Evolutionary conservation across 2,797 vertebrate species (phyloP).

Genomic region (Betta splendens): DNA sequence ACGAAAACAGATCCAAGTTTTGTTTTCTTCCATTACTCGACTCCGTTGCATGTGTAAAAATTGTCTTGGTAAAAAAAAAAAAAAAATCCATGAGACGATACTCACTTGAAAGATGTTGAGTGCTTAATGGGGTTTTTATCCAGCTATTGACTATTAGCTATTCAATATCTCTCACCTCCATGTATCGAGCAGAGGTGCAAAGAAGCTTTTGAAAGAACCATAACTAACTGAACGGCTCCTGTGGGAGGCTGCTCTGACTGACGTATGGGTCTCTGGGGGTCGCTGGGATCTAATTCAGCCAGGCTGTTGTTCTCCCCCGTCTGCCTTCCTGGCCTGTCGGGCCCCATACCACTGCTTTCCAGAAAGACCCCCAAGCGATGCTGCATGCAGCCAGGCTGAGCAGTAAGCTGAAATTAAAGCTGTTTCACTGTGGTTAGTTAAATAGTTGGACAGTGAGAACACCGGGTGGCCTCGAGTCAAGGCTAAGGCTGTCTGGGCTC

Average conservation of each 20-base stretch:
- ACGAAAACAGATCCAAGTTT: constrained; percentile 1
- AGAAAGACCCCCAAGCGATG: constrained; percentile 78
- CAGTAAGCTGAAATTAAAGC: constrained; percentile 81
- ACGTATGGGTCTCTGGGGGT: constrained; percentile 70
- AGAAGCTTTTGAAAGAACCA: constrained; percentile 60
- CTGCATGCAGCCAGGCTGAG: constrained; percentile 65
- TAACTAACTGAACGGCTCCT: constrained; percentile 68
- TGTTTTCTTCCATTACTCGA: constrained; percentile 1
- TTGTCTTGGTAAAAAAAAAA: background rate
- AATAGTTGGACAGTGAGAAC: constrained; percentile 81
- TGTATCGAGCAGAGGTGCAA: constrained; percentile 46
- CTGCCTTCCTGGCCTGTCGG: constrained; percentile 70
- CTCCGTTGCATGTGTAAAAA: background rate
- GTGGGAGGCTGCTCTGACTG: constrained; percentile 62
- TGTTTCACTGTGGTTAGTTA: constrained; percentile 80
- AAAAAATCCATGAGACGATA: background rate
- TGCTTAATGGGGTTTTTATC: constrained; percentile 33
- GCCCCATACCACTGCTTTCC: constrained; percentile 71
- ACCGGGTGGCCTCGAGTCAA: constrained; percentile 79
- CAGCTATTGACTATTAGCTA: constrained; percentile 26
- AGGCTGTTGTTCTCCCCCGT: constrained; percentile 70
- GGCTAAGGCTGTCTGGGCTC: constrained; percentile 76
- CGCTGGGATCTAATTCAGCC: constrained; percentile 57
- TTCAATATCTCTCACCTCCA: constrained; percentile 51
- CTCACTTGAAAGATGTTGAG: constrained; percentile 7